Base-by-base conservation (phyloP, 2,113 vertebrate genomes). In the Polyodon spathula region DNA sequence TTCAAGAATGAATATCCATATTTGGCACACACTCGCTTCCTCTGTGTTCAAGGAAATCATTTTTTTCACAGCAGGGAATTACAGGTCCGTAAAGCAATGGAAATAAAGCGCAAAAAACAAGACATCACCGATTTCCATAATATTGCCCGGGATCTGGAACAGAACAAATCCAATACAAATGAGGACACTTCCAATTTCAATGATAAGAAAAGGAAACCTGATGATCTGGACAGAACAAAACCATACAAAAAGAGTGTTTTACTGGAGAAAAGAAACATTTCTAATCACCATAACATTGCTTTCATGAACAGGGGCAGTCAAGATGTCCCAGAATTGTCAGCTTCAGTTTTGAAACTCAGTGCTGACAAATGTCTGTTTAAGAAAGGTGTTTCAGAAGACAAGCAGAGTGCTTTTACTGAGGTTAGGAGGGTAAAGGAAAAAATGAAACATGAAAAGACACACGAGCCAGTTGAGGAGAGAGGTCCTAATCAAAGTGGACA, bases 101-200 rank as follows among this genome's bases (percentile, higher is more conserved):
- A 89, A 56, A 63, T 51, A 4, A 87, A 76, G 61, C 70, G 70
- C 37, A 67, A 67, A 14, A 84, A 73, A 10, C 64, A 81, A 50
- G 78, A n/a, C n/a, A n/a, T 87, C n/a, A 87, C 81, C 0, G 86
- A 93, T 75, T 87, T 91, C 64, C 87, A 92, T 71, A 90, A 86
- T 69, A 82, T 88, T 50, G 84, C 86, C 64, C 76, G 79, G 65
- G 88, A 91, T 66, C 61, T 92, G 64, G 86, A 92, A 56, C 76
- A 84, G 46, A 85, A 75, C 73, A 86, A 71, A 70, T 59, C 82
- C 50, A 40, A 72, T 39, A 54, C 37, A 60, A 71, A 71, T 62
- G 83, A 80, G 37, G 79, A 83, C 17, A 54, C 60, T 0, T 71
- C 64, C 43, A 38, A 65, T 6, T 27, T 37, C 6, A 76, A 56